Conservation (phyloP, 2,113 vertebrate species). For the Xerus inauris region DNA sequence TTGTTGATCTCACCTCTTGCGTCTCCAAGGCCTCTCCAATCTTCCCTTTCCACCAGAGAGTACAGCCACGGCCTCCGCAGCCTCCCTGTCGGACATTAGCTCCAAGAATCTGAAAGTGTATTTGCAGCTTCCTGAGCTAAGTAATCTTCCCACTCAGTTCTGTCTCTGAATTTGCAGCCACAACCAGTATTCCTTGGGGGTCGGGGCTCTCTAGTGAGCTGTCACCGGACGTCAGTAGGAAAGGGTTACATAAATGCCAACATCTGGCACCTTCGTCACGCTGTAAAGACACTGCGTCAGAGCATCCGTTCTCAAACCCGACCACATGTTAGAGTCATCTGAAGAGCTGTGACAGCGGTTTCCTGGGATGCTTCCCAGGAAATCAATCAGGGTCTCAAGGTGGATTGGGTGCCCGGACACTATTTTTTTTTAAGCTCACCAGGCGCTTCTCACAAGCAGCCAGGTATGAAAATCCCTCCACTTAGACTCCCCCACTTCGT, state of each 20-base stretch:
- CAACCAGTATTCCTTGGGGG: neutral
- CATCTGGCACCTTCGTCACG: neutral
- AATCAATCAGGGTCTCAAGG: neutral
- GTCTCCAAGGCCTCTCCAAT: neutral
- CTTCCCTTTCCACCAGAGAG: neutral
- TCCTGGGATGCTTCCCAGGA: neutral
- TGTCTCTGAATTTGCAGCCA: neutral
- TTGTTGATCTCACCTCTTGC: neutral
- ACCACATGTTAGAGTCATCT: too few relatives aligned
- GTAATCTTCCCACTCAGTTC: neutral
- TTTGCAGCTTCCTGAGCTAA: neutral
- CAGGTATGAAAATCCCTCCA: neutral
- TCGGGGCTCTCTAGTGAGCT: neutral
- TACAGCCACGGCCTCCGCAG: neutral
- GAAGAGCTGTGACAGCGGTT: neutral
- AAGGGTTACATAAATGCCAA: neutral
- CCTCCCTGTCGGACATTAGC: neutral
- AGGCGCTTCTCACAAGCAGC: neutral
- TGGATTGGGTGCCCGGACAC: neutral
- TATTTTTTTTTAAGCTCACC: neutral
- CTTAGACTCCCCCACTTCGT: neutral
- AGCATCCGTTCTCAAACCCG: neutral
- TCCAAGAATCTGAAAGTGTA: neutral
- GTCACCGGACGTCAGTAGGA: neutral
- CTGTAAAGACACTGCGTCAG: neutral